Evolutionary conservation across 2,797 vertebrate genomes (phyloP).

Genomic region (Sciurus carolinensis): DNA sequence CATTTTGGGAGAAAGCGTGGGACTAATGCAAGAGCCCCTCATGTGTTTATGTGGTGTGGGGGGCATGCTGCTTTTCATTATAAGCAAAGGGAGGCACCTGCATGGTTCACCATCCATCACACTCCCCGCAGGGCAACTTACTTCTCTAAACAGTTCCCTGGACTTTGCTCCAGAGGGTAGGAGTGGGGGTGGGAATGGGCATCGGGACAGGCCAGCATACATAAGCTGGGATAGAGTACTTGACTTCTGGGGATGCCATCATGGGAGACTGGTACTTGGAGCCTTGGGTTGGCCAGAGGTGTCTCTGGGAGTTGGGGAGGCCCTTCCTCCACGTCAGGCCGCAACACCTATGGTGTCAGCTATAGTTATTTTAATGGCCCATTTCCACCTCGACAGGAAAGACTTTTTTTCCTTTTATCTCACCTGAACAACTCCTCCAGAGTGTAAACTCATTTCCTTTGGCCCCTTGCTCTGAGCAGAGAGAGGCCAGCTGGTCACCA

Average conservation of each 20-base stretch:
- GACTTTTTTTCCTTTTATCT: constrained; percentile 45
- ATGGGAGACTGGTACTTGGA: too few species aligned
- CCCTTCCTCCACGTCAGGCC: background rate
- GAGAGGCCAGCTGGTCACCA: constrained; percentile 61
- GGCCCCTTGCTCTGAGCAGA: constrained; percentile 33
- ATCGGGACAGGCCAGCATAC: fast-evolving
- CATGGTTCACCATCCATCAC: background rate
- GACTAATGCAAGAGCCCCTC: background rate
- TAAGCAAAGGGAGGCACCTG: background rate
- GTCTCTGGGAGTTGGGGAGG: background rate
- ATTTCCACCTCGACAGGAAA: background rate
- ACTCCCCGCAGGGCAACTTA: background rate
- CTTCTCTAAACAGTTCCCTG: background rate
- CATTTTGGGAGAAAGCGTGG: background rate
- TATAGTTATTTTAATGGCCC: background rate
- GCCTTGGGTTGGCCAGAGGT: background rate
- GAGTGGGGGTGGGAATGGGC: background rate
- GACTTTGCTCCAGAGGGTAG: background rate
- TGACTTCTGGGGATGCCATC: too few species aligned
- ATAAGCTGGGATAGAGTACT: background rate
- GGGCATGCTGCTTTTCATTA: background rate
- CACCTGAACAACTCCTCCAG: constrained; percentile 43
- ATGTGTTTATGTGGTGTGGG: background rate
- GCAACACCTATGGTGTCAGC: background rate
- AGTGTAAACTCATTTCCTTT: constrained; percentile 66